Evolutionary conservation across 2,113 vertebrate species (phyloP).

Genomic region (Ornithorhynchus anatinus): DNA sequence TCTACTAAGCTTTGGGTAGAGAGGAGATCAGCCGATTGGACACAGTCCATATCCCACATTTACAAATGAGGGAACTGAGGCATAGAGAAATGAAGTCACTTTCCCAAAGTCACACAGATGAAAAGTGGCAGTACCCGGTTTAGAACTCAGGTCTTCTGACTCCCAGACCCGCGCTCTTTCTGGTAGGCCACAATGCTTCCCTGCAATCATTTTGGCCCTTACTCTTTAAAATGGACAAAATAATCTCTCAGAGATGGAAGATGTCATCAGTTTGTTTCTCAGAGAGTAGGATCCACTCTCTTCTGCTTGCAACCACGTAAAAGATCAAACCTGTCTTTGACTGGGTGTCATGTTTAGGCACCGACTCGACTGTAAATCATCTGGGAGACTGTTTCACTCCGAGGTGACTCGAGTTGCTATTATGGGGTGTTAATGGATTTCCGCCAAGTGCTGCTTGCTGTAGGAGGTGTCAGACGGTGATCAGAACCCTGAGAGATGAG

Average conservation of each 20-base stretch:
- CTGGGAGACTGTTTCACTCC: conserved; percentile 35
- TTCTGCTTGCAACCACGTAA: not conserved
- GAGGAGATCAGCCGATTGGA: too few species aligned
- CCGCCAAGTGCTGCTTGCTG: conserved; percentile 27
- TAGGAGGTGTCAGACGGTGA: conserved; percentile 51
- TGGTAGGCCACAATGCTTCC: too few species aligned
- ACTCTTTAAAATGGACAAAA: conserved; percentile 7
- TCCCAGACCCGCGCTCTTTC: too few species aligned
- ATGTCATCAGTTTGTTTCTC: conserved; percentile 12
- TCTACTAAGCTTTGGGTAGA: too few species aligned
- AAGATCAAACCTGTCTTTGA: conserved; percentile 41
- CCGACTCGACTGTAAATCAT: conserved; percentile 42
- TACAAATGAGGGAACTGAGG: too few species aligned
- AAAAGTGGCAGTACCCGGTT: too few species aligned
- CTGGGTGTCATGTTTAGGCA: conserved; percentile 34
- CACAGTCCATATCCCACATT: too few species aligned
- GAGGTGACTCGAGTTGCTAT: conserved; percentile 39
- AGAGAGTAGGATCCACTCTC: not conserved
- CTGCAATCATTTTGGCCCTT: not conserved
- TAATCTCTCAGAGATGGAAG: not conserved
- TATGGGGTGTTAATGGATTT: conserved; percentile 31
- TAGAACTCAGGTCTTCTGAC: too few species aligned
- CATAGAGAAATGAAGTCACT: too few species aligned
- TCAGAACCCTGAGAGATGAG: conserved; percentile 53
- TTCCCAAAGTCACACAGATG: too few species aligned